Percentiles rank a stretch among this genome's conserved stretches.
phyloP scores from a whole-genome alignment of 2,113 vertebrate species.

The Sterrhoptilus dennistouni region DNA sequence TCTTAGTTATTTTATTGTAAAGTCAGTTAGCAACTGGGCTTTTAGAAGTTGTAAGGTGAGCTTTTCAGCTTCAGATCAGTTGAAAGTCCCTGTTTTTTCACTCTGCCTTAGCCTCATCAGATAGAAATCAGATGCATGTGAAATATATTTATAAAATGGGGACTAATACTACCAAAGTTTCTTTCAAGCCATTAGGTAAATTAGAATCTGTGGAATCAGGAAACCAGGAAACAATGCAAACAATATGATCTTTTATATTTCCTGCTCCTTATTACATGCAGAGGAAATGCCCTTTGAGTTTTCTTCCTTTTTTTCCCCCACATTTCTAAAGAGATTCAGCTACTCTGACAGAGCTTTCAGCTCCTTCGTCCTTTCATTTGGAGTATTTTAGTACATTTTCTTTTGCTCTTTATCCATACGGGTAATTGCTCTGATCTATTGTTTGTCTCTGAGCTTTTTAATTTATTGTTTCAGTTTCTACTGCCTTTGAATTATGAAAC shows the following conservation, averaged over 20 bases:
- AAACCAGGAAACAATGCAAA: not conserved
- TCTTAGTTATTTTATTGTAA: not conserved
- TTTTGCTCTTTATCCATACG: not conserved
- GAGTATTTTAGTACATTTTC: not conserved
- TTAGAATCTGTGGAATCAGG: not conserved
- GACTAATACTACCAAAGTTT: not conserved
- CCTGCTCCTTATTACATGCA: not conserved
- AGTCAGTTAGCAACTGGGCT: not conserved
- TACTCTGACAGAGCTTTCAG: not conserved
- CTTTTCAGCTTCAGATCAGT: not conserved
- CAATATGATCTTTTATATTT: not conserved
- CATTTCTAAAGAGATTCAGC: not conserved
- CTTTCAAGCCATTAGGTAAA: not conserved
- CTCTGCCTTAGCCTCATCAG: not conserved
- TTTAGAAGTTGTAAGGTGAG: not conserved
- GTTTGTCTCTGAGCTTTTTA: not conserved
- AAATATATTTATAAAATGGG: not conserved
- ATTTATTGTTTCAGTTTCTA: slow-evolving; percentile 20
- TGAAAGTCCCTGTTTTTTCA: not conserved
- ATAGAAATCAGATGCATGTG: not conserved
- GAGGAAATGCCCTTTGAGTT: not conserved
- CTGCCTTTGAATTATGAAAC: slow-evolving; percentile 7
- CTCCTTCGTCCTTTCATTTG: not conserved
- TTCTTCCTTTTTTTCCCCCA: not conserved
- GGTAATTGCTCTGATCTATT: not conserved